Evolutionary conservation across 2,797 vertebrate genomes (phyloP), one percentile per base, ranked within the genome.

Genomic region (Neosilurus hyrtlii): DNA sequence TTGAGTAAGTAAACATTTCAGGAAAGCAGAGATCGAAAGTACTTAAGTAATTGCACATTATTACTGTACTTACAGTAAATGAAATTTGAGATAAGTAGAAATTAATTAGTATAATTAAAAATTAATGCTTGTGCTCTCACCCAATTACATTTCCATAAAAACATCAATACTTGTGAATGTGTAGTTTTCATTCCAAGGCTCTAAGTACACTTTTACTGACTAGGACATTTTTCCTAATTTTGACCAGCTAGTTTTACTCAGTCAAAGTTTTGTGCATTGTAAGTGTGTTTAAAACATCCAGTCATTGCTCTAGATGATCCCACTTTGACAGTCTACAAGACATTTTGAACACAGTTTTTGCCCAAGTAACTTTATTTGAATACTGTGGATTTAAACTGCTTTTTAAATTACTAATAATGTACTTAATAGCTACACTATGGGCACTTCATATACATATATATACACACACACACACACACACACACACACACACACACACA

Each of bases 21-120:
- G 10, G 73, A 59, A 75, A 75, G 30, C 30, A 75, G 54, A 59
- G 11, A 75, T 75, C 56, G 4, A 57, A 75, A 22, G 72, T 74
- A 74, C 26, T 74, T 74, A 61, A 14, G 14, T 15, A 62, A 77
- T 63, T 63, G 18, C 59, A 26, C 49, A 78, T 11, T 51, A 78
- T 49, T 62, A 77, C 15, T 51, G 61, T 49, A 63, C 24, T 63
- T 78, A 51, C n/a, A 52, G 75, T 62, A 78, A 49, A 63, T 52
- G 52, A 12, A 75, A 26, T 26, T 54, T 61, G 37, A 61, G 20
- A 11, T 9, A 16, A 65, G 9, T 51, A 51, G 3, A 18, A 65
- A 51, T 78, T 26, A 62, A 63, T 77, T 3, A 18, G 11, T 37
- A 7, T 37, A 75, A 37, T 74, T 59, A 75, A 75, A 75, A 14